Evolutionary conservation across 2,113 vertebrate species (phyloP).

Genomic region (Tiliqua scincoides): DNA sequence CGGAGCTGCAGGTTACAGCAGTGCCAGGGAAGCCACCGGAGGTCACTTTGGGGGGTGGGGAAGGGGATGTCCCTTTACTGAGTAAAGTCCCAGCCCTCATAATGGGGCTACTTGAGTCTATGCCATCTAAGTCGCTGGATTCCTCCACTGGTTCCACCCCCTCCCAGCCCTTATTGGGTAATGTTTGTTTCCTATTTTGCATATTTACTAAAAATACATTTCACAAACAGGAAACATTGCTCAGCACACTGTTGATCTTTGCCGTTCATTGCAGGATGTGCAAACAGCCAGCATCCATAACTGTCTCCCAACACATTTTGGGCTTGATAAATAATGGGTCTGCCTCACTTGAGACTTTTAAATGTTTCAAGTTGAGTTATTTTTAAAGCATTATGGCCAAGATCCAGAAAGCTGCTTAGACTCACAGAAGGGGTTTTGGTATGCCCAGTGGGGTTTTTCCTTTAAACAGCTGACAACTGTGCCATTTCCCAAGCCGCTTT

Average conservation of each 20-base stretch:
- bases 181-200: background rate
- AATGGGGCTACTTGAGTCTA: no score
- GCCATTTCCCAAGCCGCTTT: background rate
- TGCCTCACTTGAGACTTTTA: background rate
- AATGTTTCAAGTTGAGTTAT: background rate
- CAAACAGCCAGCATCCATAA: background rate
- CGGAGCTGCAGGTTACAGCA: no score
- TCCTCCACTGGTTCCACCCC: no score
- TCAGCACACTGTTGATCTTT: background rate
- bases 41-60: no score
- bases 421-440: background rate
- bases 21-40: no score
- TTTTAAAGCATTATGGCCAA: background rate
- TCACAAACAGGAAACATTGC: background rate
- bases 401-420: background rate
- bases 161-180: no score
- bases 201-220: background rate
- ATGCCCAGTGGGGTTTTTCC: background rate
- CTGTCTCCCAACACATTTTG: background rate
- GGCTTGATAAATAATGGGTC: background rate
- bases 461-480: background rate
- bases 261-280: background rate
- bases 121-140: no score
- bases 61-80: no score
- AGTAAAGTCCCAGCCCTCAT: no score